A percentile compares a stretch with the other conserved stretches of the same genome.
Evolutionary conservation across 30 jellyfish, hydroid and myxozoan species (phyloP).

Genomic region (Hydractinia echinata): DNA sequence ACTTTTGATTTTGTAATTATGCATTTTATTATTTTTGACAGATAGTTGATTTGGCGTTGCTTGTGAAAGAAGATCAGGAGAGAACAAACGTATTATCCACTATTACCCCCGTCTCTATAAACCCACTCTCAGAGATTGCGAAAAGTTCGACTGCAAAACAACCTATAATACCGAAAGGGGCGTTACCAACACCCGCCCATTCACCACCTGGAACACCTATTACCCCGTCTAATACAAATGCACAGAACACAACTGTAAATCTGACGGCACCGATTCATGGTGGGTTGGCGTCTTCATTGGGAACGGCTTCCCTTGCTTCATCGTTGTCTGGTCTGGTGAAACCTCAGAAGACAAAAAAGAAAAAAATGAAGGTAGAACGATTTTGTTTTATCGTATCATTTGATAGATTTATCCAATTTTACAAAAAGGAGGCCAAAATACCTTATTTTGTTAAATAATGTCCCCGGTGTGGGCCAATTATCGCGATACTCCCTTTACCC

Average conservation of each 20-base stretch:
- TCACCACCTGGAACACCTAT: constrained; percentile 87
- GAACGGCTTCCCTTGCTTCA: constrained; percentile 96
- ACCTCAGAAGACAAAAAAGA: constrained; percentile 86
- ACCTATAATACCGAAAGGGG: constrained; percentile 44
- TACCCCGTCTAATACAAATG: constrained; percentile 17
- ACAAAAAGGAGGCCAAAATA: background rate
- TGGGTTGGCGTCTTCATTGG: constrained; percentile 95
- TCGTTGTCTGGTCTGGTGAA: constrained; percentile 72
- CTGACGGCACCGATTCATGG: constrained; percentile 95
- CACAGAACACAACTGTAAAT: constrained; percentile 29
- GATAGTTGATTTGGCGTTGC: constrained; percentile 95
- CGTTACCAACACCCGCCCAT: constrained; percentile 68
- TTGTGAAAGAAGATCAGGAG: constrained; percentile 86
- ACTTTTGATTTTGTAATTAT: too few species aligned
- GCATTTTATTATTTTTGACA: constrained; percentile 6
- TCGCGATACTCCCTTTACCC: too few species aligned
- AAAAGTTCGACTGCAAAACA: constrained; percentile 38
- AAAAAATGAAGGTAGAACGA: constrained; percentile 70
- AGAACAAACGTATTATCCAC: constrained; percentile 45
- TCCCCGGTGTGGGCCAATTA: background rate
- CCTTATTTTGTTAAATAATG: background rate
- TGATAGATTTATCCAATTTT: background rate
- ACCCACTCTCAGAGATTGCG: constrained; percentile 64
- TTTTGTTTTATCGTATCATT: background rate
- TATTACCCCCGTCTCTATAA: constrained; percentile 56